These are phyloP conservation scores for Oryzias woworae DNA, from an alignment of 2,113 vertebrate species.

Conservation along the genomic window DNA sequence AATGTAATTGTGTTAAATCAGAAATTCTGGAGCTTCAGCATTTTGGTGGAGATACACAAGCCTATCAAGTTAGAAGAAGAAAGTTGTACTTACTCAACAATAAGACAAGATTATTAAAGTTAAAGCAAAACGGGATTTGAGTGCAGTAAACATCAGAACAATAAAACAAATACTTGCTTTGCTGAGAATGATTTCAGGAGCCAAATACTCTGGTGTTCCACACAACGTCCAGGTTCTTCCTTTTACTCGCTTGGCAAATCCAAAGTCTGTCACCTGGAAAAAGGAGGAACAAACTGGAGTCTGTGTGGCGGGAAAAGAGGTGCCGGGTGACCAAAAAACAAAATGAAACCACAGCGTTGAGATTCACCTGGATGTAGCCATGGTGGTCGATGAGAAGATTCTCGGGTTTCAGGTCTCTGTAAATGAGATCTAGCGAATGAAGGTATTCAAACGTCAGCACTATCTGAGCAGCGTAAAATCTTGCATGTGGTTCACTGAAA, in stretches of 20 bases:
- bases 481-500: conserved; percentile 93
- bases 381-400: conserved; percentile 99
- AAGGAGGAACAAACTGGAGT: not conserved
- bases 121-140: too few relatives aligned
- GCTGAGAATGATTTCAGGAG: conserved; percentile 99
- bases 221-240: conserved; percentile 99
- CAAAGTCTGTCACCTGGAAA: conserved; percentile 95
- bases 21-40: too few relatives aligned
- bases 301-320: too few relatives aligned
- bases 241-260: conserved; percentile 99
- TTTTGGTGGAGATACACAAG: too few relatives aligned
- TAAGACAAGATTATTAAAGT: too few relatives aligned
- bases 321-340: too few relatives aligned
- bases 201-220: conserved; percentile 97
- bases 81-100: too few relatives aligned
- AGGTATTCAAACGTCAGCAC: conserved; percentile 99
- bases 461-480: conserved; percentile 99
- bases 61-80: too few relatives aligned
- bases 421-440: conserved; percentile 99
- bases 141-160: not conserved
- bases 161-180: conserved; percentile 80
- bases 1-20: too few relatives aligned
- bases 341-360: not conserved
- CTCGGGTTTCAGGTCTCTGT: conserved; percentile 99
- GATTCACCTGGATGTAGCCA: conserved; percentile 95